phyloP scores from a whole-genome alignment of 2,888 invertebrate species.

The Diploptera punctata region DNA sequence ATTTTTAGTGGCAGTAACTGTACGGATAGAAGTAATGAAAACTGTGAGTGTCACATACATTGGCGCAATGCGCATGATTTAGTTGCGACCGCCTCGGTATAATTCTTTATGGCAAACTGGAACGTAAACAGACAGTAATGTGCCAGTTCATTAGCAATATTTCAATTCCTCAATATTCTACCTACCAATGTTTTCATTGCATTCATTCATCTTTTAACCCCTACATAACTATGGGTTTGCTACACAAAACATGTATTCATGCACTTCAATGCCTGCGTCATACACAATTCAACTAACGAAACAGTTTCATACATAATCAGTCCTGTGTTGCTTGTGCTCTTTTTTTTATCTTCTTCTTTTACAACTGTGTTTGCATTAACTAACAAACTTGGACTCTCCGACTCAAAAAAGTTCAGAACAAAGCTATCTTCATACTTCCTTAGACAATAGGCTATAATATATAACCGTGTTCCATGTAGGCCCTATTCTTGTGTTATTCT shows the following conservation, averaged over 20 bases:
- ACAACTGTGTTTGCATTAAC: no score
- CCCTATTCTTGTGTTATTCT: no score
- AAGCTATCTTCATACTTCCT: no score
- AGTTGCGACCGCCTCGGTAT: conserved; percentile 1
- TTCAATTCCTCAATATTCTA: conserved; percentile 29
- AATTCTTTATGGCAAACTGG: conserved; percentile 30
- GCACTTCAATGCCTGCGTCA: background rate
- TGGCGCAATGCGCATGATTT: conserved; percentile 25
- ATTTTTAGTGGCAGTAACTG: no score
- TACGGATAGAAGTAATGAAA: no score
- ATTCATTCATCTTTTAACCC: conserved; percentile 20
- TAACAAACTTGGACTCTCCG: no score
- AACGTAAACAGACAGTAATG: conserved; percentile 24
- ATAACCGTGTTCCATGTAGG: no score
- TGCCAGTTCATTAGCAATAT: conserved; percentile 29
- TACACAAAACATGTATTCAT: no score
- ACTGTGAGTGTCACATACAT: no score
- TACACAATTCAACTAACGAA: background rate
- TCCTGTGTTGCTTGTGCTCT: background rate
- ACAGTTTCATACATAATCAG: background rate
- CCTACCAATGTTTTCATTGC: conserved; percentile 26
- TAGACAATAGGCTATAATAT: no score
- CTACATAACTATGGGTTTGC: background rate
- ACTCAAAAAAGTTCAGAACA: no score
- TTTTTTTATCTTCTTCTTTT: no score